A percentile compares a stretch with the other conserved stretches of the same genome.
Conservation (phyloP, 2,797 vertebrate genomes). For the Nasua narica region DNA sequence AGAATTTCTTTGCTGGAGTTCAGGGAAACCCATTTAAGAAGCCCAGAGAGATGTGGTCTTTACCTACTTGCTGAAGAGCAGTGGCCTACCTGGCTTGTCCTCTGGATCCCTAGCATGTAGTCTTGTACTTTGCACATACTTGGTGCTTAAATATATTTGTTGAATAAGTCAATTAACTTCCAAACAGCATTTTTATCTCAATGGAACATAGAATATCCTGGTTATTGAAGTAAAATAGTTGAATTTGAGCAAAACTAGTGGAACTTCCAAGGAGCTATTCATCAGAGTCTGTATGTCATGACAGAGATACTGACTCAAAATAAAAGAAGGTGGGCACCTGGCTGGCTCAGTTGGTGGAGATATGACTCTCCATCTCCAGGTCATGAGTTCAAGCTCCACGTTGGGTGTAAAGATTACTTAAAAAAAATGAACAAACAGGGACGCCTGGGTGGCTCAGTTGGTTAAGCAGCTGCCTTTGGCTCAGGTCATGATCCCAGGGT, state of each 20-base stretch:
- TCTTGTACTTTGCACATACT: background rate
- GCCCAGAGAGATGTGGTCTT: no score
- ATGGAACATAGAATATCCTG: background rate
- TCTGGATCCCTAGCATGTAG: background rate
- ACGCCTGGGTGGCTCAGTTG: no score
- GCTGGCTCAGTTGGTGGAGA: background rate
- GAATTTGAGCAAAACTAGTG: background rate
- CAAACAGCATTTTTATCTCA: background rate
- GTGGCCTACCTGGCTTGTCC: background rate
- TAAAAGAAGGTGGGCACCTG: background rate
- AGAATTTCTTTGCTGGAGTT: background rate
- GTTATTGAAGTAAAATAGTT: background rate
- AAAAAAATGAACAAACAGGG: background rate
- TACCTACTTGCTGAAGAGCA: background rate
- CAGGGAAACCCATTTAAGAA: background rate
- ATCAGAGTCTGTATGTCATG: background rate
- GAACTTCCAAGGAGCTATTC: background rate
- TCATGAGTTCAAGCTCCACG: background rate
- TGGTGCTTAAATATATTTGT: background rate
- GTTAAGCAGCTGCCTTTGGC: no score
- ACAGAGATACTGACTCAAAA: background rate
- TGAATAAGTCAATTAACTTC: background rate
- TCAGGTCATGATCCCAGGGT: no score
- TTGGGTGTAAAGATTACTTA: background rate
- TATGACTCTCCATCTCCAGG: background rate